Percentiles rank a stretch among this genome's conserved stretches.
These are phyloP conservation scores for Eudemis profundana DNA, from an alignment of 2,888 invertebrate genomes.

Conservation along the genomic window DNA sequence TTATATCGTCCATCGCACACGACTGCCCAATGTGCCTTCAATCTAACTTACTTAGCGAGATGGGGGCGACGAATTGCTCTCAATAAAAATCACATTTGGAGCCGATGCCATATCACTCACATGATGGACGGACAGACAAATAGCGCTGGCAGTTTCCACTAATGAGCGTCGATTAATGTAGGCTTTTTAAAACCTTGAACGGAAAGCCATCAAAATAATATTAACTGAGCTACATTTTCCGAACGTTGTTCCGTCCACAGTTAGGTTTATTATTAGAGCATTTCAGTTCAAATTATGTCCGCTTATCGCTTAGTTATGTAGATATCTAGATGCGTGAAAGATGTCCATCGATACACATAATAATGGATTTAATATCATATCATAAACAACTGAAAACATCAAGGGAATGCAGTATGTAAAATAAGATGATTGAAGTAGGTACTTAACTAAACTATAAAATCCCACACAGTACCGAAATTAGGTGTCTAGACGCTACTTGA, in stretches of 20 bases:
- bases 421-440: constrained; percentile 1
- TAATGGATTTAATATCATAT: too few relatives aligned
- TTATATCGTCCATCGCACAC: constrained; percentile 13
- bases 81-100: constrained; percentile 80
- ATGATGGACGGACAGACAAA: constrained; percentile 43
- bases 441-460: constrained; percentile 7
- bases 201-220: neutral
- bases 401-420: neutral
- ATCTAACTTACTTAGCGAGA: constrained; percentile 69
- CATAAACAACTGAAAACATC: neutral
- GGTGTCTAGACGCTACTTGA: constrained; percentile 10
- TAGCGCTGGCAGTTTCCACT: constrained; percentile 28
- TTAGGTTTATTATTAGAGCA: too few relatives aligned
- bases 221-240: neutral
- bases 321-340: neutral
- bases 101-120: constrained; percentile 42
- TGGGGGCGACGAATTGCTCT: constrained; percentile 77
- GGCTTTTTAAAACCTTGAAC: neutral
- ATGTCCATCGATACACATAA: too few relatives aligned
- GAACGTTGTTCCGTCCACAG: too few relatives aligned
- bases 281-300: too few relatives aligned
- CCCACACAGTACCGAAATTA: constrained; percentile 21
- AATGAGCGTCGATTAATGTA: constrained; percentile 18
- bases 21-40: constrained; percentile 54
- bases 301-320: too few relatives aligned